These are phyloP conservation scores for Gadopsis marmoratus DNA, from an alignment of 2,797 vertebrate species.

Conservation along the genomic window DNA sequence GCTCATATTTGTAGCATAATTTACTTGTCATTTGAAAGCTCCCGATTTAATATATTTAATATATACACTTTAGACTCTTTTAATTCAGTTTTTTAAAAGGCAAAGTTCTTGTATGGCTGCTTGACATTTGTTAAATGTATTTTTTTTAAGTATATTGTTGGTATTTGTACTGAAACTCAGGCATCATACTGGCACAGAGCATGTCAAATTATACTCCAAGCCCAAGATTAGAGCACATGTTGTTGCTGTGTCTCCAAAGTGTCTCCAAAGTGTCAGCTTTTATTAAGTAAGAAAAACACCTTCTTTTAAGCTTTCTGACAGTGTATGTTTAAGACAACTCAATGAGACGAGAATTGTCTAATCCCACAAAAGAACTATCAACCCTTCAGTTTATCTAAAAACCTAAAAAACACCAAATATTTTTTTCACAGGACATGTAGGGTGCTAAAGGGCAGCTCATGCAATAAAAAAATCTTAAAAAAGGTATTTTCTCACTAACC, in stretches of 20 bases:
- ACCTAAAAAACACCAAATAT: background rate
- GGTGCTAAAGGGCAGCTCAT: background rate
- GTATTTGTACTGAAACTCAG: background rate
- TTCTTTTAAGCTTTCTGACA: background rate
- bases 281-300: background rate
- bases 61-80: too few relatives aligned
- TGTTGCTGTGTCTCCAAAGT: background rate
- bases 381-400: background rate
- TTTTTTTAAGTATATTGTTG: background rate
- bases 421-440: background rate
- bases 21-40: background rate
- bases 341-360: background rate
- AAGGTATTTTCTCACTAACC: background rate
- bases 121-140: background rate
- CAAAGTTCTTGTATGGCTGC: too few relatives aligned
- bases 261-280: background rate
- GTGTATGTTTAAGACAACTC: background rate
- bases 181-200: background rate
- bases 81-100: too few relatives aligned
- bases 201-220: background rate
- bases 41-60: background rate
- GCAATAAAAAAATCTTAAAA: background rate
- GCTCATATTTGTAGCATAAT: too few relatives aligned
- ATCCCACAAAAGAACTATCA: background rate
- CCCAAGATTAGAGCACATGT: background rate